phyloP scores from a whole-genome alignment of 2,888 invertebrate species.

The Minunthozetes semirufus region DNA sequence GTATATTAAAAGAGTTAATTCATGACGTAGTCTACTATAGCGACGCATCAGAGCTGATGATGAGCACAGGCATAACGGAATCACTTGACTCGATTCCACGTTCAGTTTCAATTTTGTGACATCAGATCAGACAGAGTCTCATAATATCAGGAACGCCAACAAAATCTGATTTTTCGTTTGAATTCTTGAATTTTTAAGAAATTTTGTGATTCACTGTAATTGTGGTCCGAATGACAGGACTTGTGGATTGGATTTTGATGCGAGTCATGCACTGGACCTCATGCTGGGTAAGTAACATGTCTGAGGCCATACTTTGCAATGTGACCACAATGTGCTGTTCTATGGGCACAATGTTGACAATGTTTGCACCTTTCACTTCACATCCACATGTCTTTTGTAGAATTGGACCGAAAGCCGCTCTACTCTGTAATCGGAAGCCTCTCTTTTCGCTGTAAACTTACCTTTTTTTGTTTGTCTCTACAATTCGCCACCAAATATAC shows the following conservation, averaged over 20 bases:
- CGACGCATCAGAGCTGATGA: conserved; percentile 27
- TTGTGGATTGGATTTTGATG: conserved; percentile 23
- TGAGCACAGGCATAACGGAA: conserved; percentile 18
- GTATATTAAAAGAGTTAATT: conserved; percentile 31
- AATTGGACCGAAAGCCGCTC: conserved; percentile 18
- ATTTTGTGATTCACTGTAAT: conserved; percentile 12
- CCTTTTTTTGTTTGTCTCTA: conserved; percentile 30
- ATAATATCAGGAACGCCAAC: background rate
- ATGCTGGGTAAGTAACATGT: conserved; percentile 32
- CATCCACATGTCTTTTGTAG: conserved; percentile 21
- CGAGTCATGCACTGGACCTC: conserved; percentile 14
- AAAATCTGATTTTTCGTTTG: background rate
- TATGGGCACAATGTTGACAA: conserved; percentile 12
- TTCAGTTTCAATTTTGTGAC: conserved; percentile 11
- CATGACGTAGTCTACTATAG: conserved; percentile 29
- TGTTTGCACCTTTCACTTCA: conserved; percentile 28
- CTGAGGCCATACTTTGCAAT: conserved; percentile 23
- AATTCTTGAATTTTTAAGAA: background rate
- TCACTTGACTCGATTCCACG: conserved; percentile 3
- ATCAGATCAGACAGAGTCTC: background rate
- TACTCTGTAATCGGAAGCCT: conserved; percentile 30
- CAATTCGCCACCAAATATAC: conserved; percentile 13
- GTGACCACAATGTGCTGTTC: background rate
- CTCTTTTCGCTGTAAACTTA: conserved; percentile 24
- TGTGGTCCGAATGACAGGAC: conserved; percentile 3